Conservation (phyloP, 2,113 vertebrate species). For the Neotragus pygmaeus region DNA sequence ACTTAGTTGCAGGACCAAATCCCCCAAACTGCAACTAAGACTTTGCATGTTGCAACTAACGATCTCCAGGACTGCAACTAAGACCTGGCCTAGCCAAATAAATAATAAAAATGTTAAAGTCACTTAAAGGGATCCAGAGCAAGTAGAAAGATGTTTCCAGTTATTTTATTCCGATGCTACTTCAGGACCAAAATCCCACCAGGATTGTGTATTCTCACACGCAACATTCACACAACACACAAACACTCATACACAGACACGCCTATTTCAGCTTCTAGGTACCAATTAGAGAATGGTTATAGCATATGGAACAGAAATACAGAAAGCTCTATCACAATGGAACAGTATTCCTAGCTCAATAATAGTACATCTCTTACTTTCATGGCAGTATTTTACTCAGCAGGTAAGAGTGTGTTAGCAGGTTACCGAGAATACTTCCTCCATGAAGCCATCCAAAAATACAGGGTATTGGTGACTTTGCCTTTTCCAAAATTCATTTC, state of each 20-base stretch:
- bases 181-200: background rate
- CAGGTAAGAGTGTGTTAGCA: background rate
- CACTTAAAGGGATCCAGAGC: background rate
- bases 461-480: background rate
- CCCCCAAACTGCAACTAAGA: background rate
- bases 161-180: background rate
- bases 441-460: background rate
- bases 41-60: background rate
- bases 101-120: background rate
- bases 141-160: background rate
- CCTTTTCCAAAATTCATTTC: background rate
- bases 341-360: background rate
- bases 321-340: background rate
- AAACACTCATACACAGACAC: background rate
- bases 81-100: background rate
- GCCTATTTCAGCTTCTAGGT: background rate
- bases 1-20: too few species aligned
- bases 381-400: background rate
- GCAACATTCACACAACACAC: background rate
- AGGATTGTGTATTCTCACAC: background rate
- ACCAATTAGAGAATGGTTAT: background rate
- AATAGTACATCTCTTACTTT: background rate
- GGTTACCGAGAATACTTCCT: background rate
- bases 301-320: background rate
- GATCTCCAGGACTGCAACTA: fast-evolving